Evolutionary conservation across 2,888 invertebrate genomes (phyloP).

Genomic region (Escarpia spicata): DNA sequence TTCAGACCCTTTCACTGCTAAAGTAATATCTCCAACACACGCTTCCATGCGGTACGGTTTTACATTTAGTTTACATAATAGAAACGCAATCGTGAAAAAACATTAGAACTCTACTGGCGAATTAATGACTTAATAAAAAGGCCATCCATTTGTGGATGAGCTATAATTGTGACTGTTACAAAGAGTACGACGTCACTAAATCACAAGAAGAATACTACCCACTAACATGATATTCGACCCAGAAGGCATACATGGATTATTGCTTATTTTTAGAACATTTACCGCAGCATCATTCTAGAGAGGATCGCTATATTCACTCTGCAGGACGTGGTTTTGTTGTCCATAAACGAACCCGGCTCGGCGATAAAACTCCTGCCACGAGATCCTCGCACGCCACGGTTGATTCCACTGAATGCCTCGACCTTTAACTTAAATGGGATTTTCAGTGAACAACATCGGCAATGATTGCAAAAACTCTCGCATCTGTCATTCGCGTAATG

Average conservation of each 20-base stretch:
- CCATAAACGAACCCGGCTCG: not conserved
- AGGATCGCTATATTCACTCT: not conserved
- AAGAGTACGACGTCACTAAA: not conserved
- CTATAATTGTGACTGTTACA: not conserved
- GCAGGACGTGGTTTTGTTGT: not conserved
- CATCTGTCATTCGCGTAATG: conserved; percentile 3
- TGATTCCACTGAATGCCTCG: not conserved
- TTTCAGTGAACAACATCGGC: not conserved
- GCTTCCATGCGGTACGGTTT: not conserved
- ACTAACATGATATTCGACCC: not conserved
- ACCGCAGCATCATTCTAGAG: not conserved
- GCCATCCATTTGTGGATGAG: not conserved
- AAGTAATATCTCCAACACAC: not conserved
- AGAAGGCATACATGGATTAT: not conserved
- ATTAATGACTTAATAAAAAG: not conserved
- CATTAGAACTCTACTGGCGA: not conserved
- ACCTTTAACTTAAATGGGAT: conserved; percentile 16
- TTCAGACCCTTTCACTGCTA: not conserved
- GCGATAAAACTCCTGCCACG: not conserved
- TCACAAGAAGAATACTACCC: not conserved
- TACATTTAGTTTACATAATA: not conserved
- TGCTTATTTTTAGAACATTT: not conserved
- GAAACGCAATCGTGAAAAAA: not conserved
- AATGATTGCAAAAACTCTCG: not conserved
- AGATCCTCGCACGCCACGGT: not conserved